Base-by-base conservation (phyloP, 2,888 invertebrate species). In the Heliconius ethilla region DNA sequence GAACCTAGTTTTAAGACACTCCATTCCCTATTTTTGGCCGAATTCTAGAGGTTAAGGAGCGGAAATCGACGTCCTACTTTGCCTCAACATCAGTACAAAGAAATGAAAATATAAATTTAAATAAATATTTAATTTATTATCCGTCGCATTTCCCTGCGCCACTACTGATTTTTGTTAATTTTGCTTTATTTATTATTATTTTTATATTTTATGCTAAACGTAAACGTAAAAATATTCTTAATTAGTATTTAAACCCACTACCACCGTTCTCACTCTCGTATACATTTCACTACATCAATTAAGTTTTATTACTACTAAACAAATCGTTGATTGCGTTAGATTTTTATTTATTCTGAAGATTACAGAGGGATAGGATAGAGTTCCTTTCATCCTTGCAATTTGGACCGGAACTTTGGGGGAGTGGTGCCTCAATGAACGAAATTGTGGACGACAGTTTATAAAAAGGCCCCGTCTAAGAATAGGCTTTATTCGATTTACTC, bases 401-500 rank as follows among this genome's bases (percentile, higher is more conserved):
- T 87, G 86, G 86, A 86, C 83, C 87, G 88, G 87, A 89, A 89
- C 86, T 89, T 87, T 83, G 80, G 82, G 83, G 83, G 84, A 87
- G 86, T 85, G 85, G 84, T 83, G 87, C 86, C 82, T 86, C 86
- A 85, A 84, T 81, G 87, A 88, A 87, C 87, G 85, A 87, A 88
- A 89, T 88, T 87, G 86, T 86, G 87, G 86, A 83, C 82, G 86
- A 82, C 86, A 86, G 87, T 88, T 89, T 89, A 89, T 89, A 87
- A 89, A 89, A 89, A 89, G 87, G 86, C 85, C 83, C 81, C 81
- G 83, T 84, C 83, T 84, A 87, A 89, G 89, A 90, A 89, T 88
- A 83, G 86, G 80, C 85, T 88, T 82, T 87, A 91, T 90, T 90
- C 88, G 89, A 92, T 91, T 91, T 89, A 86, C 84, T 87, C 83